Conservation (phyloP, 2,113 vertebrate species). For the Podarcis raffonei region DNA sequence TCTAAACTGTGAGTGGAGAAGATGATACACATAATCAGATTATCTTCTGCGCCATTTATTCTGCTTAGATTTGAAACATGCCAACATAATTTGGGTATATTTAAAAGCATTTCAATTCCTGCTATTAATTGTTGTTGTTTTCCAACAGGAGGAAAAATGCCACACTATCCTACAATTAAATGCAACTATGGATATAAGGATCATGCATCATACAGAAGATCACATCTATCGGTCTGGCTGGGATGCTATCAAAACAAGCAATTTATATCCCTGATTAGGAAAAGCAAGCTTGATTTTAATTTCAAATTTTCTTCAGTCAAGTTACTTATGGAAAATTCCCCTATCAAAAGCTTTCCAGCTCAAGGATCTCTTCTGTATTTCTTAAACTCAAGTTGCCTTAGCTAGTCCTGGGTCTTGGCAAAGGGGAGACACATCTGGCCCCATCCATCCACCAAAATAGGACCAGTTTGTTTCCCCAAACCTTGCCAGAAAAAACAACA, state of each 20-base stretch:
- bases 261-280: background rate
- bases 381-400: background rate
- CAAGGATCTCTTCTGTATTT: background rate
- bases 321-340: background rate
- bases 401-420: background rate
- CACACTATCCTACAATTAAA: background rate
- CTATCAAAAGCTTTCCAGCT: background rate
- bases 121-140: background rate
- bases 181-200: background rate
- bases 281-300: background rate
- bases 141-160: background rate
- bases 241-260: background rate
- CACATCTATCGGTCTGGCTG: background rate
- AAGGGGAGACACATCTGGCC: background rate
- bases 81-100: background rate
- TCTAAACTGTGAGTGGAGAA: constrained; percentile 45
- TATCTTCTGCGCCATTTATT: constrained; percentile 60
- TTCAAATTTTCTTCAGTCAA: background rate
- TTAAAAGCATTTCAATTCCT: background rate
- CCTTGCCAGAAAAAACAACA: background rate
- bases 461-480: background rate
- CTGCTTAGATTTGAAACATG: constrained; percentile 52
- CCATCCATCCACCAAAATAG: background rate
- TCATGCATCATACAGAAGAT: background rate
- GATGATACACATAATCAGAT: constrained; percentile 59